Evolutionary conservation across 2,888 invertebrate species (phyloP), one percentile per base, ranked within the genome.

Genomic region (Crossocerus cetratus): DNA sequence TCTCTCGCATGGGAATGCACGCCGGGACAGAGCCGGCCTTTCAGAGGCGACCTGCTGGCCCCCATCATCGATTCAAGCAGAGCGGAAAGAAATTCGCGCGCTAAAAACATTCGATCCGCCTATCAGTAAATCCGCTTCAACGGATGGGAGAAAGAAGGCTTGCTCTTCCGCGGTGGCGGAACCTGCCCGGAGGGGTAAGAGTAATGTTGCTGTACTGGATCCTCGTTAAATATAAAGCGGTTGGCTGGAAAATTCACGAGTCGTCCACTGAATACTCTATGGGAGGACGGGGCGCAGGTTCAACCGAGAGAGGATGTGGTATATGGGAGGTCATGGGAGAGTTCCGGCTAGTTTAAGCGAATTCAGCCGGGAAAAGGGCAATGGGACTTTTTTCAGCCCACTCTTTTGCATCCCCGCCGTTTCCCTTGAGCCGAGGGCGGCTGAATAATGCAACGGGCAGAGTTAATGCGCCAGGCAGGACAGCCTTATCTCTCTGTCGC

Each of bases 401-500:
- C 42, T 20, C 21, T 16, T 20, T 44, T 32, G 20, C 16, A 54
- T 54, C n/a, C 11, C 49, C 21, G 49, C 3, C 3, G 42, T 23
- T 58, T 43, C 18, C 45, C 43, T 56, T 68, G n/a, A 45, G 5
- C 32, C 45, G 43, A 21, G 56, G 20, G 22, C 43, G 20, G n/a
- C 23, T 53, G 57, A 44, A 59, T 44, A 42, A 55, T 16, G 42
- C 44, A 60, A 5, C 42, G 49, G 16, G 13, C 21, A 49, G 43
- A 14, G 43, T 4, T 65, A 65, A 72, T 64, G 60, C 21, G 64
- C 56, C 42, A 8, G 42, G 43, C 69, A 57, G 58, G 44, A 61
- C 53, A 55, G 63, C 74, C 72, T 76, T 86, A 85, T 84, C 84
- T 32, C 32, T 32, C 32, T 32, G 32, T 32, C 32, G 32, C 32